Conservation (phyloP, 2,113 vertebrate genomes). For the Spea multiplicata region DNA sequence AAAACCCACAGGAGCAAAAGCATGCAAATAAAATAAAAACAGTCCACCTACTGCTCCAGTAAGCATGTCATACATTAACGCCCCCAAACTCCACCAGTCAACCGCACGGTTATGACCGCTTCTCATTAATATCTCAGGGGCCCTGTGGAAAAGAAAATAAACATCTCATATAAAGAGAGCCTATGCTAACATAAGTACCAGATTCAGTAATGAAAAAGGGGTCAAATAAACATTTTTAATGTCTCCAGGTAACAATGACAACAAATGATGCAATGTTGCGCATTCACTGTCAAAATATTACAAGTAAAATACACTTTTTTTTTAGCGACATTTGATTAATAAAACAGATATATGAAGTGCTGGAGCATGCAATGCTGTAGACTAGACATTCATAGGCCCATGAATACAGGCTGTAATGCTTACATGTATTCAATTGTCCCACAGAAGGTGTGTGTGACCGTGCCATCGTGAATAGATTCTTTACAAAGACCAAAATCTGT, state of each 20-base stretch:
- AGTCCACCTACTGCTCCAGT: constrained; percentile 95
- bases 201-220: too few species aligned
- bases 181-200: too few species aligned
- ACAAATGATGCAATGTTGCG: too few species aligned
- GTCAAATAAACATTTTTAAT: too few species aligned
- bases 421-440: constrained; percentile 99
- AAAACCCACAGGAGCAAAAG: background rate
- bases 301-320: too few species aligned
- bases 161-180: too few species aligned
- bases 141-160: constrained; percentile 67
- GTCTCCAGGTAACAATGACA: too few species aligned
- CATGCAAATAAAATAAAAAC: constrained; percentile 51
- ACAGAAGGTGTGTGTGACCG: constrained; percentile 98
- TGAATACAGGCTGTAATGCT: constrained; percentile 57
- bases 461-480: constrained; percentile 97
- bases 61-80: constrained; percentile 99
- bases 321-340: too few species aligned
- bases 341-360: too few species aligned
- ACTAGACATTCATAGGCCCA: background rate
- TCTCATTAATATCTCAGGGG: constrained; percentile 97
- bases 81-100: constrained; percentile 99
- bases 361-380: too few species aligned
- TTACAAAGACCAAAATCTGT: constrained; percentile 98
- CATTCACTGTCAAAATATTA: too few species aligned
- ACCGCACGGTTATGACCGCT: constrained; percentile 97